phyloP scores from a whole-genome alignment of 2,888 invertebrate species.

The Clostera curtula region DNA sequence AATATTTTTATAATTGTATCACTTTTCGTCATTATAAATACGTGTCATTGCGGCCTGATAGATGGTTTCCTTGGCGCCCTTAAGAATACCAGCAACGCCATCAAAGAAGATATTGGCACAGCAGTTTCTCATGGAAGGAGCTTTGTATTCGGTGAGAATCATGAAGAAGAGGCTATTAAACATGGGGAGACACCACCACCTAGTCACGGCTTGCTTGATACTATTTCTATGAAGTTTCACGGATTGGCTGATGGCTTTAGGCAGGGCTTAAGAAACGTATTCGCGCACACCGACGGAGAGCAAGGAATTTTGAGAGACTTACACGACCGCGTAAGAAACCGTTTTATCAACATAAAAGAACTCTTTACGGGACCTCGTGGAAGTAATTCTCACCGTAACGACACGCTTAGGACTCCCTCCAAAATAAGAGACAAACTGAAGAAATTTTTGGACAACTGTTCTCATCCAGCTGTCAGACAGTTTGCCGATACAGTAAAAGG shows the following conservation, averaged over 20 bases:
- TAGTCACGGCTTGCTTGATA: slow-evolving; percentile 21
- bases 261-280: slow-evolving; percentile 9
- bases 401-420: too few relatives aligned
- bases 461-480: not conserved
- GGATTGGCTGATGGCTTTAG: slow-evolving; percentile 5
- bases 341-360: slow-evolving; percentile 13
- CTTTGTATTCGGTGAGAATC: slow-evolving; percentile 14
- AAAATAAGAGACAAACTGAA: slow-evolving; percentile 5
- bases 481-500: not conserved
- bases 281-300: slow-evolving; percentile 17
- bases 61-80: slow-evolving; percentile 17
- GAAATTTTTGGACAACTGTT: not conserved
- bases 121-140: slow-evolving; percentile 17
- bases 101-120: slow-evolving; percentile 16
- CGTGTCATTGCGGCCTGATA: slow-evolving; percentile 18
- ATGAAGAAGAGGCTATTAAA: slow-evolving; percentile 5
- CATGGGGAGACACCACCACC: slow-evolving; percentile 9
- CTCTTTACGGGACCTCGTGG: slow-evolving; percentile 10
- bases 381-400: too few relatives aligned
- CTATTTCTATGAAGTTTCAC: slow-evolving; percentile 17
- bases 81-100: slow-evolving; percentile 18
- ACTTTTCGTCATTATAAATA: slow-evolving; percentile 10
- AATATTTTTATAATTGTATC: slow-evolving; percentile 12
- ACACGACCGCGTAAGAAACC: slow-evolving; percentile 13
- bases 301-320: slow-evolving; percentile 19